Evolutionary conservation across 2,888 invertebrate species (phyloP).

Genomic region (Acleris literana): DNA sequence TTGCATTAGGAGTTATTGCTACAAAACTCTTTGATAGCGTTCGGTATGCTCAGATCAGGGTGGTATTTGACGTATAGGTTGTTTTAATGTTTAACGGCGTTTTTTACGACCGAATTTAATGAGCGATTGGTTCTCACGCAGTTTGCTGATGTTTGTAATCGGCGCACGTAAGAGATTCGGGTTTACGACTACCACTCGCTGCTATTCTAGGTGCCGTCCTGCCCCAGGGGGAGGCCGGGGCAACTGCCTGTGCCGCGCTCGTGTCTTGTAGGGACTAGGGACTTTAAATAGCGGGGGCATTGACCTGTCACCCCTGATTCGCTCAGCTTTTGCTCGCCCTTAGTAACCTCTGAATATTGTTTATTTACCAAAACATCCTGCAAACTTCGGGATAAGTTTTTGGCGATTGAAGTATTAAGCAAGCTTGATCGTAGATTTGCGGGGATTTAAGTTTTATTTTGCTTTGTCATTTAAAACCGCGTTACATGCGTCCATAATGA

Average conservation of each 20-base stretch:
- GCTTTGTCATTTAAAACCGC: too few relatives aligned
- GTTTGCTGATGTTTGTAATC: slow-evolving; percentile 16
- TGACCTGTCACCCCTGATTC: slow-evolving; percentile 72
- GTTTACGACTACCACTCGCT: slow-evolving; percentile 11
- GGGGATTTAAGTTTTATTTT: too few relatives aligned
- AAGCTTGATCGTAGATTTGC: background rate
- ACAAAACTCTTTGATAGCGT: background rate
- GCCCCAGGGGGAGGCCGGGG: slow-evolving; percentile 22
- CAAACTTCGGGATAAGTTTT: slow-evolving; percentile 29
- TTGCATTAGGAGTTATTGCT: background rate
- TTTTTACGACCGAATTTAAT: slow-evolving; percentile 25
- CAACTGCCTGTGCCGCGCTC: slow-evolving; percentile 55
- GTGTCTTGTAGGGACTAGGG: slow-evolving; percentile 61
- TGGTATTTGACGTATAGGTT: background rate
- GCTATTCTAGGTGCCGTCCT: slow-evolving; percentile 6
- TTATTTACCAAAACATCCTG: slow-evolving; percentile 38
- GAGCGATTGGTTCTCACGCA: slow-evolving; percentile 18
- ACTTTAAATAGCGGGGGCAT: slow-evolving; percentile 59
- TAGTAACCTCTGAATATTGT: slow-evolving; percentile 50
- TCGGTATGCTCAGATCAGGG: background rate
- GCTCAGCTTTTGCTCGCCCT: slow-evolving; percentile 54
- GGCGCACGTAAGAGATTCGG: slow-evolving; percentile 19
- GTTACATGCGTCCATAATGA: too few relatives aligned
- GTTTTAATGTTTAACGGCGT: background rate
- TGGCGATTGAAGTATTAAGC: slow-evolving; percentile 1